Conservation (phyloP, 35 echinoderm and acorn worm genomes). For the Ptychodera flava region DNA sequence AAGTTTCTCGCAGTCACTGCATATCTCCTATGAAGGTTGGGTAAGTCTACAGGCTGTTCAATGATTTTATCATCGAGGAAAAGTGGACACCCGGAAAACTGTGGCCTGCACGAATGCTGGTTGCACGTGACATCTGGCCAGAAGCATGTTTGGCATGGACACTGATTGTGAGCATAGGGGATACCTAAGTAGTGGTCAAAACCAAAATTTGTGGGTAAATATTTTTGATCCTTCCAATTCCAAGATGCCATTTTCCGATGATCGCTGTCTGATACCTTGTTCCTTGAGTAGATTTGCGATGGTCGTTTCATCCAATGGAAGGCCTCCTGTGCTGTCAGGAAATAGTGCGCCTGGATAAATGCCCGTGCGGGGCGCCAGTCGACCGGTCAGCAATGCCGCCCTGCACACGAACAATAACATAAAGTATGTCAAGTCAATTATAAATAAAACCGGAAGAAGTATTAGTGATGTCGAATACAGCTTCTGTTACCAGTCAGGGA, state of each 20-base stretch:
- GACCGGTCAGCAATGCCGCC: slow-evolving; percentile 19
- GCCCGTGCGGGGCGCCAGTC: neutral
- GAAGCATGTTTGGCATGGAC: slow-evolving; percentile 17
- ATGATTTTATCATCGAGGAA: neutral
- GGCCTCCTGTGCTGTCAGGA: slow-evolving; percentile 10
- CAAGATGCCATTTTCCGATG: slow-evolving; percentile 54
- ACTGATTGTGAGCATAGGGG: slow-evolving; percentile 13
- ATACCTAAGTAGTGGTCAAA: slow-evolving; percentile 34
- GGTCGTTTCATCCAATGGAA: slow-evolving; percentile 36
- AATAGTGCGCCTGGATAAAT: slow-evolving; percentile 1
- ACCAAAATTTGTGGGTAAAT: slow-evolving; percentile 27
- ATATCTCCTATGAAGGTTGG: neutral
- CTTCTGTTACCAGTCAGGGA: too few relatives aligned
- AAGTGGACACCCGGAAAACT: neutral
- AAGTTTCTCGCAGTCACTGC: neutral
- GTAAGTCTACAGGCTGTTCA: slow-evolving; percentile 21
- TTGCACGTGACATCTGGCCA: slow-evolving; percentile 14
- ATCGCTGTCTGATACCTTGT: slow-evolving; percentile 35
- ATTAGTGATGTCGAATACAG: too few relatives aligned
- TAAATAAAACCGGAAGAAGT: too few relatives aligned
- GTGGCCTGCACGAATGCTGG: neutral
- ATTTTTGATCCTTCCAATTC: slow-evolving; percentile 23
- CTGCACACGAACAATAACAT: too few relatives aligned
- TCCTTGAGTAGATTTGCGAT: slow-evolving; percentile 36
- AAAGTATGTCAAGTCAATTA: too few relatives aligned